Evolutionary conservation across 2,888 invertebrate species (phyloP), one percentile per base, ranked within the genome.

Genomic region (Fabriciana adippe): DNA sequence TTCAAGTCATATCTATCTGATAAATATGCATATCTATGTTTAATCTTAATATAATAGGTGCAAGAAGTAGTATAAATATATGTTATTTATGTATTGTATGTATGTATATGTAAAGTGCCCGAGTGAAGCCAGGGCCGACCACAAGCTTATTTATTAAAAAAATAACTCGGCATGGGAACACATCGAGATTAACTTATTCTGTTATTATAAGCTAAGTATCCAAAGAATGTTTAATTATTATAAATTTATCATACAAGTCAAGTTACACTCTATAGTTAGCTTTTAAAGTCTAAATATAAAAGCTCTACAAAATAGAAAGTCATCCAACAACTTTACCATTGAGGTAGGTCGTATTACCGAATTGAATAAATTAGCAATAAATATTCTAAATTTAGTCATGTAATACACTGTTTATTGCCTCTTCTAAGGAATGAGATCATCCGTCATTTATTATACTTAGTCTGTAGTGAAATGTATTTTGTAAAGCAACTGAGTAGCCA

Each of bases 261-360:
- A 67, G 47, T 50, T 70, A 13, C 45, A 67, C 68, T 56, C 26
- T 72, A 67, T 3, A 26, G 0, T 51, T 4, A 54, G 18, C 45
- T n/a, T n/a, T 0, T 48, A 62, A 59, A 48, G 11, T 57, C 6
- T 55, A 51, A 69, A 62, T 63, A 67, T 57, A 48, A 54, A 61
- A 11, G 56, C 57, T 26, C 18, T 41, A 14, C 41, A 68, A 55
- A 73, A 72, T 72, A 72, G 74, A 74, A 74, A 73, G 72, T 73
- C 56, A 54, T 63, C 56, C 55, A 74, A 72, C 65, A 62, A 56
- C 53, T 67, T 59, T 66, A 63, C 61, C 66, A 61, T 74, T 74
- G 73, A 67, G 71, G 71, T 72, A 74, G 74, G 73, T 72, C 69
- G 50, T 67, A 57, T 61, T 65, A 65, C 61, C 67, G 64, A 26